Evolutionary conservation across 2,113 vertebrate species (phyloP).

Genomic region (Siniperca knerii): DNA sequence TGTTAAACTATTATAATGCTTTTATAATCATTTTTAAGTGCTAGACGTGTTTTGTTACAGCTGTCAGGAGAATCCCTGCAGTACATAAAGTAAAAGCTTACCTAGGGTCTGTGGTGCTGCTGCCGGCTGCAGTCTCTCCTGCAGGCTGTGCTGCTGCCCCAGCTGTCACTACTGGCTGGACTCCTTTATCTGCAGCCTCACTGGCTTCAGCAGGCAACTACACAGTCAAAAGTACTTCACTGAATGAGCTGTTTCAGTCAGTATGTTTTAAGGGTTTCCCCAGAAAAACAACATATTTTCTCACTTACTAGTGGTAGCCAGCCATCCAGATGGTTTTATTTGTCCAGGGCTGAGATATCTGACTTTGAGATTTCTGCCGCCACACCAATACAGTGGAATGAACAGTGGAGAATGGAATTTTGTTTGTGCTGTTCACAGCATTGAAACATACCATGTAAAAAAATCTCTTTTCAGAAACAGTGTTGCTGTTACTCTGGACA

Average conservation of each 20-base stretch:
- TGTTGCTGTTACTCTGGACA: no score
- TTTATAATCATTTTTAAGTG: not conserved
- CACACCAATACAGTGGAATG: no score
- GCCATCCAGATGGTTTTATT: not conserved
- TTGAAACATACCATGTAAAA: no score
- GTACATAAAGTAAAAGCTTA: conserved; percentile 47
- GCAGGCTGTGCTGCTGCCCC: conserved; percentile 67
- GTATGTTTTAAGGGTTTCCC: not conserved
- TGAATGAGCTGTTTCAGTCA: not conserved
- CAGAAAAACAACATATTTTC: not conserved
- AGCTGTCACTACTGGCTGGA: conserved; percentile 79
- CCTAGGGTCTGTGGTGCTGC: conserved; percentile 84
- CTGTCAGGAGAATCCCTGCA: not conserved
- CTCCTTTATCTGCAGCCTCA: conserved; percentile 74
- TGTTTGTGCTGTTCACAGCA: no score
- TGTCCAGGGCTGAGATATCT: not conserved
- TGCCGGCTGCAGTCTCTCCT: conserved; percentile 80
- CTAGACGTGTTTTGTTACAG: not conserved
- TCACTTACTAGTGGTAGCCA: not conserved
- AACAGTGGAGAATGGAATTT: not conserved
- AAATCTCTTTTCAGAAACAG: no score
- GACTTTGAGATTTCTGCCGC: not conserved
- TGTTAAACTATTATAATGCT: not conserved
- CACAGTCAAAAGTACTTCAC: not conserved
- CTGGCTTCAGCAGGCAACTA: conserved; percentile 88